These are phyloP conservation scores for Myathropa florea DNA, from an alignment of 2,888 invertebrate genomes.

Conservation along the genomic window DNA sequence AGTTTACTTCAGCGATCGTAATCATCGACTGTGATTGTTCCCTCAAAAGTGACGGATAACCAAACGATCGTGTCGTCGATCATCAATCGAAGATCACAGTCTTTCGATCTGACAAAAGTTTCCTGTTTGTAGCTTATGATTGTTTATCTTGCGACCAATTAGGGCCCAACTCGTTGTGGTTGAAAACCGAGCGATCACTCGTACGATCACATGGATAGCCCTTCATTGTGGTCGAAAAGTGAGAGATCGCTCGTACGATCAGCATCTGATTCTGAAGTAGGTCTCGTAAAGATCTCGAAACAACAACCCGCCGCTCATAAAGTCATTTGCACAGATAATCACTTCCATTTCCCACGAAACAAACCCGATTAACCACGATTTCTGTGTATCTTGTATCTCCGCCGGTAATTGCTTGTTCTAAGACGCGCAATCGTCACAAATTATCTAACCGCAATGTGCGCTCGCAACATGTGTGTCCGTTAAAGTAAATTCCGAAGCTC, in stretches of 20 bases:
- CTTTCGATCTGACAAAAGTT: background rate
- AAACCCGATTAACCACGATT: background rate
- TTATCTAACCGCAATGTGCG: slow-evolving; percentile 27
- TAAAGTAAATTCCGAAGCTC: slow-evolving; percentile 33
- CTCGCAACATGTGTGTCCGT: slow-evolving; percentile 18
- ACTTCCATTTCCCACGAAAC: background rate
- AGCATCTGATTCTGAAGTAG: background rate
- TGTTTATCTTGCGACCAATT: background rate
- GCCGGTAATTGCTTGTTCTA: background rate
- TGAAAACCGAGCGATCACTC: background rate
- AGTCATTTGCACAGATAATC: background rate
- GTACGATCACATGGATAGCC: background rate
- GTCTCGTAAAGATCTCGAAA: background rate
- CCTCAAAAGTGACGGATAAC: background rate
- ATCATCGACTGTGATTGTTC: background rate
- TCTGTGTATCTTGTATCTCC: background rate
- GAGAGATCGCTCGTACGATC: background rate
- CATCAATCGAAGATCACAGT: background rate
- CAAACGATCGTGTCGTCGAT: background rate
- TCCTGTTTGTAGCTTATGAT: background rate
- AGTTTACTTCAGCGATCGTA: background rate
- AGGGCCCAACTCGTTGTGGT: background rate
- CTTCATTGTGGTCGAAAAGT: background rate
- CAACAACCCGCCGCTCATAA: background rate
- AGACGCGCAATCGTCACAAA: background rate